phyloP scores from a whole-genome alignment of 2,113 vertebrate species.

The Thryonomys swinderianus region DNA sequence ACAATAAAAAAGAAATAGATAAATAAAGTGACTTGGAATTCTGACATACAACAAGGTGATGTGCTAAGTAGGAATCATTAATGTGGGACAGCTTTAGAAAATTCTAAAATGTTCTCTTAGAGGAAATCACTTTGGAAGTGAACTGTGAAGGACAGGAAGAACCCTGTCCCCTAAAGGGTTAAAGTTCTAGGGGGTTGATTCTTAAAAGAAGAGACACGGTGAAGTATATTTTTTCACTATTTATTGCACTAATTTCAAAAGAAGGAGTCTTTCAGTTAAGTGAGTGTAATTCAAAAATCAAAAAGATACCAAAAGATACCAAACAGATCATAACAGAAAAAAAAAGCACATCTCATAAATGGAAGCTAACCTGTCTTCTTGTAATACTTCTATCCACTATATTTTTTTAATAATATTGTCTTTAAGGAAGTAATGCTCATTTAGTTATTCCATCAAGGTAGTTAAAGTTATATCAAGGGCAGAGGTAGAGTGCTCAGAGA shows the following conservation, averaged over 20 bases:
- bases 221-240: background rate
- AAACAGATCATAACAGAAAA: background rate
- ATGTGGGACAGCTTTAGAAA: background rate
- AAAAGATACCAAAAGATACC: too few relatives aligned
- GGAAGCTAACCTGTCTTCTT: background rate
- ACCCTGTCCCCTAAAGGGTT: background rate
- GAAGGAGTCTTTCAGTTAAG: background rate
- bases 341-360: background rate
- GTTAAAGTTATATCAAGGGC: constrained; percentile 47
- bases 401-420: background rate
- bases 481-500: background rate
- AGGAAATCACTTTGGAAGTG: background rate
- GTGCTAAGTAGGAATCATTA: background rate
- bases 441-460: background rate
- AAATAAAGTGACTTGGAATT: constrained; percentile 8
- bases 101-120: background rate
- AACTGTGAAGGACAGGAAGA: background rate
- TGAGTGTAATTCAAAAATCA: constrained; percentile 40
- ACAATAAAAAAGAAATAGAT: background rate
- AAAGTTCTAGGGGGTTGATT: background rate
- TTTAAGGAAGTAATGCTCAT: constrained; percentile 11
- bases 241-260: constrained; percentile 6
- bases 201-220: background rate
- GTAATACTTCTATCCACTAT: background rate
- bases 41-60: background rate